Conservation (phyloP, 2,113 vertebrate species). For the Setophaga coronata region DNA sequence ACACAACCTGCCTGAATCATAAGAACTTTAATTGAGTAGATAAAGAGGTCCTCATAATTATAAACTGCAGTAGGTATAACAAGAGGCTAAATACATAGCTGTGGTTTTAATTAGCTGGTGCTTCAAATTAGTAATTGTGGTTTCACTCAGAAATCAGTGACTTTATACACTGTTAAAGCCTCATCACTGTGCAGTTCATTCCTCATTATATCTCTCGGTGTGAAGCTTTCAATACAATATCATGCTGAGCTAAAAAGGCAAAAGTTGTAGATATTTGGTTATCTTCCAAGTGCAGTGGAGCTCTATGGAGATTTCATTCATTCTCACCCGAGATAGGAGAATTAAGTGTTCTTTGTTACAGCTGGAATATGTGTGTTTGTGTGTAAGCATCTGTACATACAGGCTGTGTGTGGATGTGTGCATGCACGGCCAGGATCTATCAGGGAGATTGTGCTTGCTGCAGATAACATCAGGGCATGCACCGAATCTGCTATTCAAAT, state of each 20-base stretch:
- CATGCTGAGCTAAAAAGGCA: conserved; percentile 74
- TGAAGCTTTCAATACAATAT: conserved; percentile 76
- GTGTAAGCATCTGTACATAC: neutral
- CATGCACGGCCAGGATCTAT: neutral
- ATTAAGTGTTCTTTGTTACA: conserved; percentile 65
- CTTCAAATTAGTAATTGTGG: conserved; percentile 89
- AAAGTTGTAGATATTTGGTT: conserved; percentile 78
- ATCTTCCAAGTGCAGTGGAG: conserved; percentile 77
- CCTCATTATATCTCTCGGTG: conserved; percentile 78
- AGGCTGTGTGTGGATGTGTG: neutral
- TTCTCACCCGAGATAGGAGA: conserved; percentile 70
- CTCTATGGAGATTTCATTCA: conserved; percentile 78
- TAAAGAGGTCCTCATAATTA: conserved; percentile 86
- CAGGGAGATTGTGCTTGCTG: conserved; percentile 28
- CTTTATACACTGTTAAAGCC: conserved; percentile 76
- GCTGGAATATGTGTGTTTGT: neutral
- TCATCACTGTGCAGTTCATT: conserved; percentile 76
- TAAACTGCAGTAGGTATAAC: conserved; percentile 85
- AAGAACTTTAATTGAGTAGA: conserved; percentile 82
- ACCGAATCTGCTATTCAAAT: conserved; percentile 61
- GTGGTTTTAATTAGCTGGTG: conserved; percentile 88
- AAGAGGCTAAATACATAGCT: conserved; percentile 88
- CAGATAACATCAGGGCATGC: conserved; percentile 44
- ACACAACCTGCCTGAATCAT: conserved; percentile 70
- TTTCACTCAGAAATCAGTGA: conserved; percentile 85